Evolutionary conservation across 2,888 invertebrate genomes (phyloP), one percentile per base, ranked within the genome.

Genomic region (Meloe dianella): DNA sequence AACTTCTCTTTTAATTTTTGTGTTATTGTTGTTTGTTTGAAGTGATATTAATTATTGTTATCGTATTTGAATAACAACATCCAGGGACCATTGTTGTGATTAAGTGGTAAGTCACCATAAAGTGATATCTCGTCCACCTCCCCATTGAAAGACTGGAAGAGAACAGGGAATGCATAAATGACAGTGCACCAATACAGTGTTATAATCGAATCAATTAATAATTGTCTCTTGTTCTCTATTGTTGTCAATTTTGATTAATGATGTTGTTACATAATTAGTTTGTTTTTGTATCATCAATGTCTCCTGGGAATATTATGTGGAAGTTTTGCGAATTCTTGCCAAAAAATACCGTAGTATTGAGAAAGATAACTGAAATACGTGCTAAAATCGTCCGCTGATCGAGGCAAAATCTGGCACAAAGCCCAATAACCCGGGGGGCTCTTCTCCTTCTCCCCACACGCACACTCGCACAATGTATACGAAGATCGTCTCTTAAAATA

Each of bases 271-370:
- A 41, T 32, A 41, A 70, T 74, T 72, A 57, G 10, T 47, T 47
- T 2, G 1, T 17, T 8, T 3, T 9, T 2, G 2, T 47, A 2
- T 47, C 47, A 38, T 56, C 8, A 30, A 56, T 73, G 73, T 76
- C 74, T 71, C 72, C 75, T 73, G 65, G 73, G 72, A 74, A 66
- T 75, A 73, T 85, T n/a, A n/a, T n/a, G n/a, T n/a, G n/a, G n/a
- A n/a, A n/a, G n/a, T n/a, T n/a, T n/a, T 84, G 85, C 86, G 85
- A 86, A 59, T 57, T 61, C 87, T 88, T 91, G 90, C 90, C 90
- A 90, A 91, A 91, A n/a, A 41, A 12, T n/a, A 41, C 12, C 12
- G 6, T 3, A 10, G 17, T 89, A 90, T 90, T 90, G 89, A 89
- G 89, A 89, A 88, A 90, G 89, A 88, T 88, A 87, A 63, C 63